phyloP scores from a whole-genome alignment of 1,140 invertebrate species.

The Psilanteris sp. region DNA sequence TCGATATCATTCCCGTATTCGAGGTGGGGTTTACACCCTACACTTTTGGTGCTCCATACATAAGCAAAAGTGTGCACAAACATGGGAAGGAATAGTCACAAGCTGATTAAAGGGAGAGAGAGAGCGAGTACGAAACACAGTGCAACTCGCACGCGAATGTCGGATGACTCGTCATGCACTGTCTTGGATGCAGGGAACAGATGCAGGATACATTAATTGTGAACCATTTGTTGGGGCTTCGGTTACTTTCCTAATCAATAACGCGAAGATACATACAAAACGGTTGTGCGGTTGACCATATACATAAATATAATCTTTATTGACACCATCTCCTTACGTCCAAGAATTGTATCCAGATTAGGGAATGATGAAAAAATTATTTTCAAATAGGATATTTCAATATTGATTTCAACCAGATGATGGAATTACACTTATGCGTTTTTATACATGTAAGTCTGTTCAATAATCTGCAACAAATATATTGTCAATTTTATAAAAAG shows the following conservation, averaged over 20 bases:
- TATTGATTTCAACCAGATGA: too few species aligned
- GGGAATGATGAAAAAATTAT: too few species aligned
- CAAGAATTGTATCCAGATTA: too few species aligned
- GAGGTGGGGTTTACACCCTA: slow-evolving; percentile 39
- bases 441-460: too few species aligned
- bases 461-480: too few species aligned
- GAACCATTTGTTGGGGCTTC: slow-evolving; percentile 18
- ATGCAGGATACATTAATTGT: slow-evolving; percentile 71
- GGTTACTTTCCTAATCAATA: slow-evolving; percentile 67
- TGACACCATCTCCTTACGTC: too few species aligned
- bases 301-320: slow-evolving; percentile 2
- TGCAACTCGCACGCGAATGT: too few species aligned
- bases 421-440: too few species aligned
- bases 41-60: slow-evolving; percentile 9
- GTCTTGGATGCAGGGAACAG: slow-evolving; percentile 66
- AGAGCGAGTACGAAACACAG: slow-evolving; percentile 6
- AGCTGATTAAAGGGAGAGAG: slow-evolving; percentile 28
- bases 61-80: slow-evolving; percentile 16
- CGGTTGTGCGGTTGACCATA: slow-evolving; percentile 5
- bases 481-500: too few species aligned
- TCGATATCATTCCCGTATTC: slow-evolving; percentile 57
- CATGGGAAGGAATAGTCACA: slow-evolving; percentile 32
- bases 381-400: too few species aligned
- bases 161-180: too few species aligned
- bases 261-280: slow-evolving; percentile 26